Percentiles rank a stretch among this genome's conserved stretches.
These are phyloP conservation scores for Agrotis exclamationis DNA, from an alignment of 2,888 invertebrate genomes.

Conservation along the genomic window DNA sequence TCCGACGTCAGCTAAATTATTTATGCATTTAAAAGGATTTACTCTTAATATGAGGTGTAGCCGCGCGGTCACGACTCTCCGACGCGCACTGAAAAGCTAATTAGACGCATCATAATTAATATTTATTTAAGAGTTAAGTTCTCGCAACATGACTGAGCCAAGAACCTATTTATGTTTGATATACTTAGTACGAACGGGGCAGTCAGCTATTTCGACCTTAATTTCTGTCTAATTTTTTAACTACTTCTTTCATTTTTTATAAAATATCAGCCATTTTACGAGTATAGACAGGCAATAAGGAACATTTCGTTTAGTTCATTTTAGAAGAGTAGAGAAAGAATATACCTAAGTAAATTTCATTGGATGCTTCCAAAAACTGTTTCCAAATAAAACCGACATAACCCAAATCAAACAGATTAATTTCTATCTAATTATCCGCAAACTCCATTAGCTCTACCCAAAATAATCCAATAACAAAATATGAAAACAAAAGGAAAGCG, in stretches of 20 bases:
- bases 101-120: conserved; percentile 76
- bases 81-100: conserved; percentile 81
- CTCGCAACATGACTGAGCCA: conserved; percentile 17
- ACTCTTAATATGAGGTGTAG: conserved; percentile 89
- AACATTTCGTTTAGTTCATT: background rate
- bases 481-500: conserved; percentile 78
- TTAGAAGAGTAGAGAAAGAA: too few species aligned
- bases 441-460: conserved; percentile 56
- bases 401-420: conserved; percentile 25
- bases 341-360: too few species aligned
- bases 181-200: background rate
- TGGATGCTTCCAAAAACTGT: background rate
- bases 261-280: too few species aligned
- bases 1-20: conserved; percentile 88
- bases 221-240: background rate
- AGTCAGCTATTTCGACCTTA: background rate
- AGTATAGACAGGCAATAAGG: too few species aligned
- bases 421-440: conserved; percentile 41
- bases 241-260: too few species aligned
- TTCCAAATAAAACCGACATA: background rate
- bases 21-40: conserved; percentile 91
- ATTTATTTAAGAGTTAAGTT: conserved; percentile 56
- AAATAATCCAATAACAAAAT: conserved; percentile 81
- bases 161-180: background rate
- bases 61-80: conserved; percentile 87